Evolutionary conservation across 1,140 invertebrate genomes (phyloP), one percentile per base, ranked within the genome.

Genomic region (Zophobas morio): DNA sequence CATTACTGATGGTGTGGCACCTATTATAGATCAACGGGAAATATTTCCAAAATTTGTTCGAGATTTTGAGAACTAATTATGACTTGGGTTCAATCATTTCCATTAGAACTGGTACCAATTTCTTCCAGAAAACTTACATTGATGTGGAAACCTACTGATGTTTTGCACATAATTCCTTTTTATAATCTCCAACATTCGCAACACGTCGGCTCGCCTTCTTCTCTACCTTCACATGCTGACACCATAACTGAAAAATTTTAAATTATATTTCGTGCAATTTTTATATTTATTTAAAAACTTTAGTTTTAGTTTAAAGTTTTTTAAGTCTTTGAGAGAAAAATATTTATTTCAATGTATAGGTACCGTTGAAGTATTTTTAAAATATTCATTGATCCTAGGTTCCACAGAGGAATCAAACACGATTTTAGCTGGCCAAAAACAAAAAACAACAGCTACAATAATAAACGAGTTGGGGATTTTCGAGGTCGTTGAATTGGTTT

Each of bases 161-260:
- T 87, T 98, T 98, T 0, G 97, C 96, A 86, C 99, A 95, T 97
- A 0, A 99, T 87, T 35, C 94, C 95, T 85, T 98, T 97, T 20
- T 20, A 20, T 20, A 20, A 20, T 20, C 20, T 20, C 20, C 20
- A 20, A 80, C 93, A 92, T 37, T 98, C 96, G 88, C 98, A 99
- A 88, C 97, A 99, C 34, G 89, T 84, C 36, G 91, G 88, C 85
- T 98, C 97, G 2, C 92, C 91, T 32, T 93, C 90, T 83, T 97
- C 94, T 0, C 96, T 96, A 39, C 91, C 91, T 2, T 88, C 83
- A 77, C 92, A 88, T 8, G 94, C 94, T 93, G 91, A 81, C 96
- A 93, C 96, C 96, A 99, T 79, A 93, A 86, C 87, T 92, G 81
- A 56, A 78, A 77, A 56, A 73, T 54, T 70, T 76, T 81, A 71